phyloP scores from a whole-genome alignment of 2,888 invertebrate species.

The Penaeus monodon region DNA sequence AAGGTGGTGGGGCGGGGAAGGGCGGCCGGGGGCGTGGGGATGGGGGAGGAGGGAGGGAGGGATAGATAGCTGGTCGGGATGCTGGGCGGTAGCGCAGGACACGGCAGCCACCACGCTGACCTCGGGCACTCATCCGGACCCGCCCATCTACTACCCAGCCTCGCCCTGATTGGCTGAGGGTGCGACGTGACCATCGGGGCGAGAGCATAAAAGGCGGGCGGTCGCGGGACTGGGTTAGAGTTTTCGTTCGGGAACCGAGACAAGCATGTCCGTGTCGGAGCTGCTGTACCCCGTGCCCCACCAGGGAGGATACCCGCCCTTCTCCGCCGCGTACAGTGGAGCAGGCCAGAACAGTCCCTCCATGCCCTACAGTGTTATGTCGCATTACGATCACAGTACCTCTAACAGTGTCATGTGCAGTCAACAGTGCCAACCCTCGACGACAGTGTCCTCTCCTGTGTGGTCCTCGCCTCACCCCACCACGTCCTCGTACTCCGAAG shows the following conservation, averaged over 20 bases:
- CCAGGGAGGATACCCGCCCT: slow-evolving; percentile 10
- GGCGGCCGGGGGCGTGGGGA: not conserved
- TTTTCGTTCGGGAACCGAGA: not conserved
- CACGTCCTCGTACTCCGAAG: slow-evolving; percentile 37
- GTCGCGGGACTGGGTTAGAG: slow-evolving; percentile 23
- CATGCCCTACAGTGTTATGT: slow-evolving; percentile 16
- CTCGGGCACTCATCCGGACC: slow-evolving; percentile 25
- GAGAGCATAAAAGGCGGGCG: slow-evolving; percentile 27
- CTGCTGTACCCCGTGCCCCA: slow-evolving; percentile 27
- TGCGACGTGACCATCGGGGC: slow-evolving; percentile 35
- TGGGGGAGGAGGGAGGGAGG: not conserved
- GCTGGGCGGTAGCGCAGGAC: not conserved
- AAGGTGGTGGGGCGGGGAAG: not conserved
- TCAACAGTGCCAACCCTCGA: slow-evolving; percentile 15
- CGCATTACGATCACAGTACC: slow-evolving; percentile 1
- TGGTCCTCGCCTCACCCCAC: slow-evolving; percentile 28
- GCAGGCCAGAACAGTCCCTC: slow-evolving; percentile 7
- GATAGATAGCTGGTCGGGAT: not conserved
- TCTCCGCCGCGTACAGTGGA: slow-evolving; percentile 5
- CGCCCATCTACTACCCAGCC: not conserved
- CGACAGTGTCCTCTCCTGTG: slow-evolving; percentile 11
- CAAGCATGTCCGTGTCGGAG: slow-evolving; percentile 45
- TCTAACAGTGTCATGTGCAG: slow-evolving; percentile 11
- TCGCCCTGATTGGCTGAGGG: slow-evolving; percentile 26
- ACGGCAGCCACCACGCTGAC: slow-evolving; percentile 22